Evolutionary conservation across 2,113 vertebrate species (phyloP), one percentile per base, ranked within the genome.

Genomic region (Zootoca vivipara): DNA sequence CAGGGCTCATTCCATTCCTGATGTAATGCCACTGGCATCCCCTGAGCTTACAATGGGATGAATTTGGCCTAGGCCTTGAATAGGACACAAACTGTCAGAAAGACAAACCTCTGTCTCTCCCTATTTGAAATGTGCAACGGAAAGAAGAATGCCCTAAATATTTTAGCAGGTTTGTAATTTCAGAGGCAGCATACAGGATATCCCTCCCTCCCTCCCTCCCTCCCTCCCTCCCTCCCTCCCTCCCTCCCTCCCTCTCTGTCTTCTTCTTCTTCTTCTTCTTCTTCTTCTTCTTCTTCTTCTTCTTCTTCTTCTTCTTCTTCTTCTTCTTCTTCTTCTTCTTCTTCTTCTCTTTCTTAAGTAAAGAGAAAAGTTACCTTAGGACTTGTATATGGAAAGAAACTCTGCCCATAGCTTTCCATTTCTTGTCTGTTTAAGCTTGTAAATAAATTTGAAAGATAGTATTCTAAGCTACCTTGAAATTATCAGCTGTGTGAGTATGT

Each of bases 101-200:
- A 93, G 89, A 92, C 84, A 94, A 94, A 93, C 79, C 35, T 90
- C 87, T 86, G 82, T 89, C 58, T 89, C 91, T 77, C 83, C 89
- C 79, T 4, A 24, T 92, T 93, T 93, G 87, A 93, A 93, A 83
- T 79, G 83, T 92, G 91, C 89, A 89, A 89, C 83, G 89, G 92
- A 91, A 94, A 85, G 89, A 91, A 92, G 91, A 93, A 90, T 88
- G 85, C 77, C 87, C 89, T 93, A 93, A 94, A 94, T 94, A 94
- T 95, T 88, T 95, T 93, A 94, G 91, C 88, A 93, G 85, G n/a
- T 86, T 92, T 78, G 26, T 92, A 94, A 93, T 95, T 87, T 93
- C 90, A 92, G 91, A 93, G 86, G 85, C 83, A 87, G 40, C 28
- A 2, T 69, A 69, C 62, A 22, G 69, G 22, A 0, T 12, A 28